Evolutionary conservation across 2,797 vertebrate species (phyloP), one percentile per base, ranked within the genome.

Genomic region (Clamator glandarius): DNA sequence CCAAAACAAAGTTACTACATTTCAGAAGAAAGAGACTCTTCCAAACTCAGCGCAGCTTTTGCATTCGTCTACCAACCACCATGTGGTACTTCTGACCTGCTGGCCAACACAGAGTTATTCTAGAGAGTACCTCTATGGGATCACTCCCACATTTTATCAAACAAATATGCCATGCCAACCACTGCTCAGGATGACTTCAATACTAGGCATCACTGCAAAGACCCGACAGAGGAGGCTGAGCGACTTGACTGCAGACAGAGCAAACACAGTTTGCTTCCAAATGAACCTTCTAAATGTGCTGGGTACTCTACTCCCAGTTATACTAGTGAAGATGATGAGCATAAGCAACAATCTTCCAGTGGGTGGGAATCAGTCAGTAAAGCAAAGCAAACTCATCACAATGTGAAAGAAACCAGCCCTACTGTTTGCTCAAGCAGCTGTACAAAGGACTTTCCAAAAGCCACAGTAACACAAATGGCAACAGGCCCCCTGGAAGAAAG

Each of bases 101-200:
- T 69, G 59, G 70, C 52, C 70, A 66, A 52, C 8, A 58, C 13
- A 10, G 24, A 48, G 52, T 2, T 83, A 68, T 63, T 39, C 51
- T n/a, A 24, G 8, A 5, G 63, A 77, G 48, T 29, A 35, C n/a
- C 54, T 59, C 33, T 13, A 61, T 3, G 3, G 70, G 58, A 82
- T 55, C 35, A 15, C n/a, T 74, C 74, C 55, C 66, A 67, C 61
- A 61, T 67, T 79, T 67, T 81, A 57, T 41, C 52, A 61, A 59
- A 80, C 31, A 52, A 64, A 83, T 55, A 36, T n/a, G 67, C 66
- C 69, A 58, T 17, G 55, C 62, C 86, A 92, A 78, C 74, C 89
- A 82, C 55, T 80, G 11, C 55, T 61, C 14, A 12, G 54, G 57
- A 44, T 89, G 55, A 82, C 66, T 92, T 81, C 73, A 95, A 51